Conservation (phyloP, 2,888 invertebrate species). For the Oscheius sp. region DNA sequence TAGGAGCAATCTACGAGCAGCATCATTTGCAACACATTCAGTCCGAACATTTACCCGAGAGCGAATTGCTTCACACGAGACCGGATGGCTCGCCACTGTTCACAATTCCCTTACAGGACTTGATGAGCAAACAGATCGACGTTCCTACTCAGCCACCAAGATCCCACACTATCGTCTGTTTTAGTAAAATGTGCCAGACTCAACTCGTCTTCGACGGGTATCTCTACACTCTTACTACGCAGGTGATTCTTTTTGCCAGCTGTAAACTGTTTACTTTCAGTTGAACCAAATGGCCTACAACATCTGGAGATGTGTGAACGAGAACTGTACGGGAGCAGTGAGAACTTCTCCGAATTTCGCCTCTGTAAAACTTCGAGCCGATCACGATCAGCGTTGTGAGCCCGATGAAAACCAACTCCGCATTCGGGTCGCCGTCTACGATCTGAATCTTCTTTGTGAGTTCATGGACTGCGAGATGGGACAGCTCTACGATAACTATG, state of each 20-base stretch:
- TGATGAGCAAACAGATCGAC: slow-evolving; percentile 36
- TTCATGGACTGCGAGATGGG: slow-evolving; percentile 52
- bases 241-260: slow-evolving; percentile 34
- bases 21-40: too few species aligned
- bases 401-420: slow-evolving; percentile 47
- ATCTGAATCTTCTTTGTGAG: slow-evolving; percentile 39
- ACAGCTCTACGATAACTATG: slow-evolving; percentile 35
- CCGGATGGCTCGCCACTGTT: slow-evolving; percentile 40
- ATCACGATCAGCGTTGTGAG: slow-evolving; percentile 39
- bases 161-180: slow-evolving; percentile 42
- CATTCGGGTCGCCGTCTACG: slow-evolving; percentile 2
- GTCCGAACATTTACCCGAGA: background rate
- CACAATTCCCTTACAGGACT: slow-evolving; percentile 45
- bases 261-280: slow-evolving; percentile 28
- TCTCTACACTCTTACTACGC: slow-evolving; percentile 48
- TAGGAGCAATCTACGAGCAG: too few species aligned
- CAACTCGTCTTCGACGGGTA: slow-evolving; percentile 49
- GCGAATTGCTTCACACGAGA: slow-evolving; percentile 6
- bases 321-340: slow-evolving; percentile 45
- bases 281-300: slow-evolving; percentile 44
- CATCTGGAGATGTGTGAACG: slow-evolving; percentile 50
- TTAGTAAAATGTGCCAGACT: slow-evolving; percentile 50
- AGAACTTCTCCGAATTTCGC: slow-evolving; percentile 44
- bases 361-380: slow-evolving; percentile 36
- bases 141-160: slow-evolving; percentile 20